Percentiles rank a stretch among this genome's conserved stretches.
phyloP scores from a whole-genome alignment of 2,888 invertebrate species.

The Oligia latruncula region DNA sequence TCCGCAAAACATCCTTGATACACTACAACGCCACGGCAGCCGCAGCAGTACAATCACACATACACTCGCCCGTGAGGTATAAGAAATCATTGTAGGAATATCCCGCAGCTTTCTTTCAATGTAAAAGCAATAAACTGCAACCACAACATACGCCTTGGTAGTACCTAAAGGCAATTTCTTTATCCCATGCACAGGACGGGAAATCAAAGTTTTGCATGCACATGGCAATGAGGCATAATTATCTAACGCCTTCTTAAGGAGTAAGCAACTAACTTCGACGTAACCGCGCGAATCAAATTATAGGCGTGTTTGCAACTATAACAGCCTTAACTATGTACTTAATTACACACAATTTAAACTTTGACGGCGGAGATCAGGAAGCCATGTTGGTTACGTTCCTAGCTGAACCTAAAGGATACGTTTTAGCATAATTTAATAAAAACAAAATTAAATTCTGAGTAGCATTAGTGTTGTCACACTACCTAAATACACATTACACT shows the following conservation, averaged over 20 bases:
- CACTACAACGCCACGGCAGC: no score
- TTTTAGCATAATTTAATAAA: not conserved
- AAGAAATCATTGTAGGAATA: not conserved
- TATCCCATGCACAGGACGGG: not conserved
- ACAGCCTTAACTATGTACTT: conserved; percentile 39
- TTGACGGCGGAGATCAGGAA: conserved; percentile 19
- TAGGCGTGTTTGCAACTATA: conserved; percentile 49
- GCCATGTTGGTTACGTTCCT: conserved; percentile 7
- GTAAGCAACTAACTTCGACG: conserved; percentile 34
- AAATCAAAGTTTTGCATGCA: conserved; percentile 1
- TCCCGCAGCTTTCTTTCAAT: not conserved
- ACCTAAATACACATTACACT: not conserved
- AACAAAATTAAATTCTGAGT: not conserved
- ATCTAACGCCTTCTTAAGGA: conserved; percentile 34
- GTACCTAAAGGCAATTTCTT: not conserved
- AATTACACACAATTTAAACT: conserved; percentile 59
- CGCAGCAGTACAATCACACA: no score
- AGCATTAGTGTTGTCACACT: not conserved
- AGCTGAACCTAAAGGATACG: not conserved
- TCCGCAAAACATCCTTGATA: no score
- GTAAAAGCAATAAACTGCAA: not conserved
- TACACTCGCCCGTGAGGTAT: not conserved
- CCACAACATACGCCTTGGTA: not conserved
- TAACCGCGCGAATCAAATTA: conserved; percentile 50
- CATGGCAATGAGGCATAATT: conserved; percentile 12